phyloP scores from a whole-genome alignment of 2,113 vertebrate genomes.

The Taurulus bubalis region DNA sequence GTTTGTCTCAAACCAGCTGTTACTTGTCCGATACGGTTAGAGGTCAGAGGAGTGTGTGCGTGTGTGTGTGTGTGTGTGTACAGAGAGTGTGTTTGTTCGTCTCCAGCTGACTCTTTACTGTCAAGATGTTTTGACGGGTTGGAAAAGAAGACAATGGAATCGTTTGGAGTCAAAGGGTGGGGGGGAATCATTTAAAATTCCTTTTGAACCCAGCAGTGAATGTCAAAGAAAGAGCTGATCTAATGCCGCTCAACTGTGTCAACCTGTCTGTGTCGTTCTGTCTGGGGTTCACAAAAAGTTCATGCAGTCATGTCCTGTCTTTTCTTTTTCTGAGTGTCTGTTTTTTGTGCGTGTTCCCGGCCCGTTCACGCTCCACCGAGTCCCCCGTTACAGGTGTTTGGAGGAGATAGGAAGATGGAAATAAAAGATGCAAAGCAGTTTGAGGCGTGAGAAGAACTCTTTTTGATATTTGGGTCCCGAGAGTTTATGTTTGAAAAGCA shows the following conservation, averaged over 20 bases:
- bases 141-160: conserved; percentile 11
- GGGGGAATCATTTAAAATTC: conserved; percentile 32
- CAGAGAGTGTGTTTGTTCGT: not conserved
- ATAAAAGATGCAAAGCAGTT: conserved; percentile 59
- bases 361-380: conserved; percentile 6
- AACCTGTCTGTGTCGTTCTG: conserved; percentile 28
- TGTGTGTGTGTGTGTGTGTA: conserved; percentile 10
- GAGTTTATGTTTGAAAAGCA: conserved; percentile 38
- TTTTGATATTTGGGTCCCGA: conserved; percentile 43
- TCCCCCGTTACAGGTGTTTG: conserved; percentile 66
- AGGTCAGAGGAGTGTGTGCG: conserved; percentile 41
- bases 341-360: conserved; percentile 18
- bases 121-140: conserved; percentile 34
- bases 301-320: conserved; percentile 16
- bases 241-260: conserved; percentile 24
- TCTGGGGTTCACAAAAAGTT: conserved; percentile 47
- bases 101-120: not conserved
- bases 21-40: conserved; percentile 46
- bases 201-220: conserved; percentile 20
- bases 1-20: conserved; percentile 50
- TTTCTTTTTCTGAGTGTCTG: not conserved
- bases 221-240: conserved; percentile 14
- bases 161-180: conserved; percentile 12
- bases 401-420: conserved; percentile 47
- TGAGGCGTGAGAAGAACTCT: conserved; percentile 45